A percentile compares a stretch with the other conserved stretches of the same genome.
phyloP scores from a whole-genome alignment of 2,888 invertebrate species.

The Prosopocoilus inquinatus region DNA sequence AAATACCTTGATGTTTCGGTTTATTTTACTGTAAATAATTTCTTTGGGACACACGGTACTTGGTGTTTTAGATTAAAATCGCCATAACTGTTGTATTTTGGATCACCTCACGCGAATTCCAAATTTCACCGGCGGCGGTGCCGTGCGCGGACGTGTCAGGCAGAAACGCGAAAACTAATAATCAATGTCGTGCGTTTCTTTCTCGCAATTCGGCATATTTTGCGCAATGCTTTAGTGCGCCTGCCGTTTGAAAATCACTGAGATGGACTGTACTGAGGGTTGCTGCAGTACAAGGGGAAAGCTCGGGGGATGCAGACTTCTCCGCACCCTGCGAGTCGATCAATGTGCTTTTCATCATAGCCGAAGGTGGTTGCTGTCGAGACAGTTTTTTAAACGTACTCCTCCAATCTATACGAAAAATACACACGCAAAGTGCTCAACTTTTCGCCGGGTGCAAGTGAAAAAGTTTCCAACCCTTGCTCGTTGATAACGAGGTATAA shows the following conservation, averaged over 20 bases:
- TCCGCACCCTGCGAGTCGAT: constrained; percentile 48
- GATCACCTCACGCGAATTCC: too few relatives aligned
- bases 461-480: constrained; percentile 16
- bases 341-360: constrained; percentile 42
- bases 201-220: constrained; percentile 8
- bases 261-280: constrained; percentile 24
- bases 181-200: constrained; percentile 10
- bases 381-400: constrained; percentile 9
- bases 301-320: constrained; percentile 51
- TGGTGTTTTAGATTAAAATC: background rate
- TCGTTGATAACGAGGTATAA: constrained; percentile 21
- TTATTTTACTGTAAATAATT: background rate
- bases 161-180: background rate
- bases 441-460: constrained; percentile 6
- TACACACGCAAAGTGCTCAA: background rate
- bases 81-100: background rate
- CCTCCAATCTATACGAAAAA: background rate
- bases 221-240: constrained; percentile 25
- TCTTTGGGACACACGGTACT: constrained; percentile 1
- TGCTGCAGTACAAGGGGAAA: constrained; percentile 51
- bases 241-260: constrained; percentile 26
- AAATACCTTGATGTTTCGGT: too few relatives aligned
- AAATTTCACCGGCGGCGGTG: background rate
- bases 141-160: background rate
- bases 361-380: background rate